Evolutionary conservation across 37 sponge, comb jelly and placozoan species (phyloP).

Genomic region (Beroe forskalii): DNA sequence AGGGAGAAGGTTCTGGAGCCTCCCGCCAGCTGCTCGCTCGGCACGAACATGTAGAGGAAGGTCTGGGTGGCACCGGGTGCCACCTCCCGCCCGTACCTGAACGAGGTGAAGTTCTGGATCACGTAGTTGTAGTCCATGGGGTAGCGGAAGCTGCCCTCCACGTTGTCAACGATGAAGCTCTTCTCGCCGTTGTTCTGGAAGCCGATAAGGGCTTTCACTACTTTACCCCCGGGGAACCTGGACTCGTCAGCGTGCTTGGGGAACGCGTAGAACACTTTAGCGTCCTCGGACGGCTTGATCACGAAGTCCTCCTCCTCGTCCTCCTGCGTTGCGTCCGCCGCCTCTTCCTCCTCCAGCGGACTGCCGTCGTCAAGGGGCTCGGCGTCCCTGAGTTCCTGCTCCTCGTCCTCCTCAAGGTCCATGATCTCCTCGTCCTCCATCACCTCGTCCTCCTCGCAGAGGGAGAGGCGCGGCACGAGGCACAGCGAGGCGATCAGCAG

Average conservation of each 20-base stretch:
- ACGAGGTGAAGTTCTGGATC: slow-evolving; percentile 84
- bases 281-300: slow-evolving; percentile 76
- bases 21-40: slow-evolving; percentile 46
- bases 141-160: slow-evolving; percentile 69
- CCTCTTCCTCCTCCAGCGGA: slow-evolving; percentile 30
- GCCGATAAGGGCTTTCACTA: slow-evolving; percentile 29
- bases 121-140: slow-evolving; percentile 90
- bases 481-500: slow-evolving; percentile 34
- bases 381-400: too few relatives aligned
- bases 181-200: slow-evolving; percentile 64
- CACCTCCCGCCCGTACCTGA: slow-evolving; percentile 15
- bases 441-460: slow-evolving; percentile 10
- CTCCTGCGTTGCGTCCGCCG: slow-evolving; percentile 65
- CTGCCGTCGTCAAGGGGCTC: slow-evolving; percentile 20
- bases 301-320: slow-evolving; percentile 81
- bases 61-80: slow-evolving; percentile 42
- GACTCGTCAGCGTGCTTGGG: slow-evolving; percentile 64
- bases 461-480: background rate
- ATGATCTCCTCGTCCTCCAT: background rate
- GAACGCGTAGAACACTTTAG: slow-evolving; percentile 72
- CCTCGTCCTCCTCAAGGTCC: background rate
- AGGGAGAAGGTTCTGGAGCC: slow-evolving; percentile 50
- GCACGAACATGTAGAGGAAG: slow-evolving; percentile 60
- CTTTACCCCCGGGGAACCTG: slow-evolving; percentile 61
- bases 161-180: slow-evolving; percentile 58